A percentile compares a stretch with the other conserved stretches of the same genome.
Evolutionary conservation across 1,140 invertebrate genomes (phyloP).

Genomic region (Periplaneta americana): DNA sequence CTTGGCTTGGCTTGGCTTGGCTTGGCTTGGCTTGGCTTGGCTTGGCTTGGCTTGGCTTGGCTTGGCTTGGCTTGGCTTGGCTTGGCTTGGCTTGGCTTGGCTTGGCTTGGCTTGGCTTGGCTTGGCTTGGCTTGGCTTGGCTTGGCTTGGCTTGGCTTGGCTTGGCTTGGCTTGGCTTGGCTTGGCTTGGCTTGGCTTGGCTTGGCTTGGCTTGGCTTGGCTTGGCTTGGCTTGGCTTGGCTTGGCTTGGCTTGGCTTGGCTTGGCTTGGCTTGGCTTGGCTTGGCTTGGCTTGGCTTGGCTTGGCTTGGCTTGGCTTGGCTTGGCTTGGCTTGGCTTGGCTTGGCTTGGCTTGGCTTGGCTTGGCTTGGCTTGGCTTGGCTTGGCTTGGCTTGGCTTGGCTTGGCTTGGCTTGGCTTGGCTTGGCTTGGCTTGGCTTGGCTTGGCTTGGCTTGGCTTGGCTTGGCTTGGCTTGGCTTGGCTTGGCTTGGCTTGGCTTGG

Average conservation of each 20-base stretch:
- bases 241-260: conserved; percentile 3
- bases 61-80: conserved; percentile 1
- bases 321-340: conserved; percentile 1
- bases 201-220: conserved; percentile 1
- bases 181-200: not conserved
- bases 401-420: not conserved
- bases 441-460: conserved; percentile 1
- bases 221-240: conserved; percentile 5
- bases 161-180: not conserved
- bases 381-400: not conserved
- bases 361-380: not conserved
- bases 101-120: not conserved
- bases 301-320: not conserved
- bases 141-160: not conserved
- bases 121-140: not conserved
- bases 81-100: conserved; percentile 1
- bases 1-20: conserved; percentile 6
- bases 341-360: not conserved
- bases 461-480: conserved; percentile 2
- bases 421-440: not conserved
- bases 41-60: conserved; percentile 5
- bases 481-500: conserved; percentile 18
- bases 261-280: conserved; percentile 3
- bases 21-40: conserved; percentile 3
- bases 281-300: conserved; percentile 1